Percentiles rank a stretch among this genome's conserved stretches.
Conservation (phyloP, 2,888 invertebrate species). For the Synergus japonicus region DNA sequence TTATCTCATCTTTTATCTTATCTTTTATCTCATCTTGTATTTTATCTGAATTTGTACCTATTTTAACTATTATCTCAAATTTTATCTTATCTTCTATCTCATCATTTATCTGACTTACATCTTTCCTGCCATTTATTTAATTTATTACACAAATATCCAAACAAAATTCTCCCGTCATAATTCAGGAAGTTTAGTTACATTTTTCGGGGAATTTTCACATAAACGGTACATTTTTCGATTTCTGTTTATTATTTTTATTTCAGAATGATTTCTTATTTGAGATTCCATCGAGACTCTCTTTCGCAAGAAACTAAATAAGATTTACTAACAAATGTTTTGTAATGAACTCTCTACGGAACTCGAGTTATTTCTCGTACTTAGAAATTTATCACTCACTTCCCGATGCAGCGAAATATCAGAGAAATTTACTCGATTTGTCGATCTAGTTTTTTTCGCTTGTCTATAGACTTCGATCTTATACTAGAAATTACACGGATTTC, state of each 20-base stretch:
- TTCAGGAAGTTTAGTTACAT: not conserved
- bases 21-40: no score
- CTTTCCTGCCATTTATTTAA: not conserved
- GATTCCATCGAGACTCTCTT: not conserved
- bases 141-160: not conserved
- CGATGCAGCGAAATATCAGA: not conserved
- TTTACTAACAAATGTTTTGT: not conserved
- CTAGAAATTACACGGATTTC: not conserved
- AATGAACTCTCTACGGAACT: not conserved
- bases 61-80: no score
- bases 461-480: not conserved
- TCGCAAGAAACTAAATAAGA: not conserved
- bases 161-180: not conserved
- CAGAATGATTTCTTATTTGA: not conserved
- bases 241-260: not conserved
- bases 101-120: no score
- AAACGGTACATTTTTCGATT: not conserved
- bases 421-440: constrained; percentile 1
- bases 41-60: no score
- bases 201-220: not conserved
- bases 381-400: not conserved
- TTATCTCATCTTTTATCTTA: no score
- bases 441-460: not conserved
- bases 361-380: not conserved
- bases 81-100: no score